These are phyloP conservation scores for Ferrisia virgata DNA, from an alignment of 2,888 invertebrate genomes.

Conservation along the genomic window DNA sequence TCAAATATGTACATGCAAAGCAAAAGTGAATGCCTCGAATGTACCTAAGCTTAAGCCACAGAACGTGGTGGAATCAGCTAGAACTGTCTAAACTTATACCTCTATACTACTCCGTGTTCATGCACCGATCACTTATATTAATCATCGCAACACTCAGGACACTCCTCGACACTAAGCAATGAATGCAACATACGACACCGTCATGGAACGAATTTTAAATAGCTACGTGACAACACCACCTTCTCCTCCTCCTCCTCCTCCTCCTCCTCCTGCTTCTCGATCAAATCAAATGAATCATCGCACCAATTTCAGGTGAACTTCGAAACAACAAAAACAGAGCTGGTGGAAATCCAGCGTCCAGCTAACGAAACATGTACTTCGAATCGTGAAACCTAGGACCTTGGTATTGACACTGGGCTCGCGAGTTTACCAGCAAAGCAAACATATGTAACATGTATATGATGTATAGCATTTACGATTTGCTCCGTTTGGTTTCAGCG, in stretches of 20 bases:
- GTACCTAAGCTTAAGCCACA: no score
- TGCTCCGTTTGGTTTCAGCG: not conserved
- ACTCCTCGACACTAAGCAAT: not conserved
- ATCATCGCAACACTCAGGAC: not conserved
- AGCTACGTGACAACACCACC: conserved; percentile 16
- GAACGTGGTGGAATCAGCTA: no score
- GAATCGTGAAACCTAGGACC: not conserved
- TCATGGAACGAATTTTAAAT: conserved; percentile 18
- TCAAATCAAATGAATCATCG: not conserved
- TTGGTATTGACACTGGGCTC: conserved; percentile 8
- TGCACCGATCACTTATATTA: not conserved
- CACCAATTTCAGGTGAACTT: not conserved
- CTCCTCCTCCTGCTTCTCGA: not conserved
- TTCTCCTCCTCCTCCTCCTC: no score
- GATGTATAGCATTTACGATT: not conserved
- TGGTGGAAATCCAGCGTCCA: not conserved
- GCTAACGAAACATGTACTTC: not conserved
- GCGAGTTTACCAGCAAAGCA: not conserved
- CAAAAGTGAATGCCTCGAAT: not conserved
- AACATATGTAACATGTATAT: no score
- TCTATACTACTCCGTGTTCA: not conserved
- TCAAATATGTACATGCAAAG: not conserved
- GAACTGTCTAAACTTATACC: no score
- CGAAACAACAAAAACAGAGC: not conserved
- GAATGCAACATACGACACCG: not conserved